Conservation (phyloP, 2,113 vertebrate genomes). For the cattle (Bos taurus) region ARS-UCD2.0 NC_037333.1:31764501-31765000, state of each 20-base stretch:
- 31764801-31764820: neutral
- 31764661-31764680: neutral
- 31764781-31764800: too few species aligned
- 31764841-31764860: neutral
- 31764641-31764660: neutral
- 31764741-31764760: neutral
- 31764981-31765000: neutral
- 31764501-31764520: neutral
- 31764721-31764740: neutral
- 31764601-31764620: neutral
- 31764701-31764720: neutral
- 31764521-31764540: neutral
- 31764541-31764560: neutral
- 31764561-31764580: neutral
- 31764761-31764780: neutral
- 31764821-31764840: neutral
- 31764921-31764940: neutral
- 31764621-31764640: neutral
- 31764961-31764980: neutral
- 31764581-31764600: neutral
- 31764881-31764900: neutral
- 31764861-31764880: neutral
- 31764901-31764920: neutral
- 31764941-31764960: neutral
- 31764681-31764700: neutral